Percentiles rank a stretch among this genome's conserved stretches.
phyloP scores from a whole-genome alignment of 2,797 vertebrate species.

The Thamnophis elegans region DNA sequence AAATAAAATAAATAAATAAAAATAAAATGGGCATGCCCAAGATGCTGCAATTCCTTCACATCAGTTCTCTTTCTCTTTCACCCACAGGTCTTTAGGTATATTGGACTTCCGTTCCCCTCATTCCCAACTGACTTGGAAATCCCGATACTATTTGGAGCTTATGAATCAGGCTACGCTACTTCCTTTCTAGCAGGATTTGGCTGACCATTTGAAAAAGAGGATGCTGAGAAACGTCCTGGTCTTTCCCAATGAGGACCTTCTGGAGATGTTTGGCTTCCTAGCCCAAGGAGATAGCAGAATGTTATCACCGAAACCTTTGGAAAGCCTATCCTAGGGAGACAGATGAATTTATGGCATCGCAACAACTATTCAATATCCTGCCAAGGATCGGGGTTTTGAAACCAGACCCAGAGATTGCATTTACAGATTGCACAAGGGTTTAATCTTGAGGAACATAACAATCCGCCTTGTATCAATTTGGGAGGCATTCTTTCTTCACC shows the following conservation, averaged over 20 bases:
- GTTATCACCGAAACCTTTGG: not conserved
- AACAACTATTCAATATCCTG: not conserved
- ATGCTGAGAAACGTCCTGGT: not conserved
- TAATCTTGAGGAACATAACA: not conserved
- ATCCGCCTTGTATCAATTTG: not conserved
- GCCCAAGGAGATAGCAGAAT: not conserved
- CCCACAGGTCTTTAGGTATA: not conserved
- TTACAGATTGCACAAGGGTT: not conserved
- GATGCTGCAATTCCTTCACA: not conserved
- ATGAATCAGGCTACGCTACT: not conserved
- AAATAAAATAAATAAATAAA: too few species aligned
- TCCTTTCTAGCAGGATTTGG: not conserved
- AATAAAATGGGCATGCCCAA: too few species aligned
- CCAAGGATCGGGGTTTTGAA: not conserved
- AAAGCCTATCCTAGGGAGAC: not conserved
- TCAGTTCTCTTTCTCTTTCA: not conserved
- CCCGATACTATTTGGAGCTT: not conserved
- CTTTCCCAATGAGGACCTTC: not conserved
- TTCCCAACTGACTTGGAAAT: not conserved
- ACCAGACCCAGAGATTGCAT: not conserved
- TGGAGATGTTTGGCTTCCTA: not conserved
- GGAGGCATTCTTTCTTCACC: not conserved
- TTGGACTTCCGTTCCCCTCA: not conserved
- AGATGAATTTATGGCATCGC: not conserved
- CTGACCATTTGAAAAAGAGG: not conserved